A percentile compares a stretch with the other conserved stretches of the same genome.
Conservation (phyloP, 2,888 invertebrate species). For the Hesperia comma region DNA sequence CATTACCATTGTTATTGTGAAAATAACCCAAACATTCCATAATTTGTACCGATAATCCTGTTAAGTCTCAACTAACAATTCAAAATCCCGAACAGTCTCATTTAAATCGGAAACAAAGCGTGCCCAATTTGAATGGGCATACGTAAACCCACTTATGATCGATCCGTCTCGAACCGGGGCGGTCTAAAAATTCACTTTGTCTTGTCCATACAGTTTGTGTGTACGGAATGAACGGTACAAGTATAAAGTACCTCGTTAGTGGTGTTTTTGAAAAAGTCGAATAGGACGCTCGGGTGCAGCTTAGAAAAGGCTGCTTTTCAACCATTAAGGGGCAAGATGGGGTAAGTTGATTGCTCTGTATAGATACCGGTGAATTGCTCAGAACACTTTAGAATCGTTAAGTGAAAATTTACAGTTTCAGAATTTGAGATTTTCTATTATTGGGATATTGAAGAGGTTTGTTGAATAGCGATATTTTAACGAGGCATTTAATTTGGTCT, state of each 20-base stretch:
- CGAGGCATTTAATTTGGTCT: neutral
- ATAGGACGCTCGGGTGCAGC: constrained; percentile 47
- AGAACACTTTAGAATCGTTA: constrained; percentile 3
- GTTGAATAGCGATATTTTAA: neutral
- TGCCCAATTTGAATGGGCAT: constrained; percentile 17
- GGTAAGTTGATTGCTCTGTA: constrained; percentile 60
- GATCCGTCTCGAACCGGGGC: constrained; percentile 18
- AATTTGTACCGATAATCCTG: neutral
- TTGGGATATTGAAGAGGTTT: neutral
- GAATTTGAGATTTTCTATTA: neutral
- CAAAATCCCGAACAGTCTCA: constrained; percentile 6
- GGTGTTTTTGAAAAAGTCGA: constrained; percentile 67
- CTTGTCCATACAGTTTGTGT: constrained; percentile 43
- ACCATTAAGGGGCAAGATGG: constrained; percentile 51
- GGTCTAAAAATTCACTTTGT: constrained; percentile 44
- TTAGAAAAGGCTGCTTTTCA: constrained; percentile 54
- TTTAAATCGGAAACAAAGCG: constrained; percentile 23
- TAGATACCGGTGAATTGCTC: constrained; percentile 51
- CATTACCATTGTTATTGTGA: no score
- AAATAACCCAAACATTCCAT: no score
- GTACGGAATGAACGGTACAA: constrained; percentile 45
- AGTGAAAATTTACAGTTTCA: constrained; percentile 3
- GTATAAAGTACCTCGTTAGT: constrained; percentile 70
- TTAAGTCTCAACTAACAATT: neutral
- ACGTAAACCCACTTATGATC: constrained; percentile 30